These are phyloP conservation scores for Ichneumoninae sp. DNA, from an alignment of 2,888 invertebrate species.

Conservation along the genomic window DNA sequence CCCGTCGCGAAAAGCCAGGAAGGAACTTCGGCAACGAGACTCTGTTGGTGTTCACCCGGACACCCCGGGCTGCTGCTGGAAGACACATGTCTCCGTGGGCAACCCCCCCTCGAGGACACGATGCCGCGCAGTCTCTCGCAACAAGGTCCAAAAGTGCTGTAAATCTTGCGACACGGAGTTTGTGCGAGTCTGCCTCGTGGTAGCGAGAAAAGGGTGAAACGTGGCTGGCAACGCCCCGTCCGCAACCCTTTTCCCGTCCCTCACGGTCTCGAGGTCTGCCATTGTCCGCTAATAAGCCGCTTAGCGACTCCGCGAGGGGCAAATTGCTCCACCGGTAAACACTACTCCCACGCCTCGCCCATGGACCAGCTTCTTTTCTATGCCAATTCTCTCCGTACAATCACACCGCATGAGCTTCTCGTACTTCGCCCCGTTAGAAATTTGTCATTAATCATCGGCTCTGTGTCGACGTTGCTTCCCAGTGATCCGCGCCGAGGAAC, in stretches of 20 bases:
- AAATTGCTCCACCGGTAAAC: slow-evolving; percentile 80
- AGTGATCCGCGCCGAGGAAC: slow-evolving; percentile 24
- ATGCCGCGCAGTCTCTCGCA: slow-evolving; percentile 38
- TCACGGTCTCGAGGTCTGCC: slow-evolving; percentile 47
- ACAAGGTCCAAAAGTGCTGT: slow-evolving; percentile 65
- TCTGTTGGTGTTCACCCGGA: slow-evolving; percentile 7
- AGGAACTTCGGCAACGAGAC: slow-evolving; percentile 27
- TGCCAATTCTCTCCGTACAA: slow-evolving; percentile 17
- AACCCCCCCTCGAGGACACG: slow-evolving; percentile 27
- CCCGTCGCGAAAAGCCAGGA: slow-evolving; percentile 51
- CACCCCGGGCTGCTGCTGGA: slow-evolving; percentile 51
- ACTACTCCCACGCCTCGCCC: slow-evolving; percentile 76
- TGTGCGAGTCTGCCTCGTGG: slow-evolving; percentile 14
- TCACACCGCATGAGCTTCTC: slow-evolving; percentile 26
- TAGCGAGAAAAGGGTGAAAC: slow-evolving; percentile 67
- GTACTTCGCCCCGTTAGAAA: slow-evolving; percentile 52
- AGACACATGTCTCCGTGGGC: slow-evolving; percentile 71
- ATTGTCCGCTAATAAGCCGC: slow-evolving; percentile 82
- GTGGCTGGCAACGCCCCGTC: slow-evolving; percentile 68
- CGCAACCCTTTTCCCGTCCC: slow-evolving; percentile 69
- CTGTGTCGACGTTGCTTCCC: slow-evolving; percentile 31
- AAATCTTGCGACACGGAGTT: slow-evolving; percentile 73
- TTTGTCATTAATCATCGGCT: slow-evolving; percentile 66
- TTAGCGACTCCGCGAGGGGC: slow-evolving; percentile 79
- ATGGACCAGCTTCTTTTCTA: slow-evolving; percentile 49